Percentiles rank a stretch among this genome's conserved stretches.
phyloP scores from a whole-genome alignment of 1,140 invertebrate species.

The Macrotrachela quadricornifera region DNA sequence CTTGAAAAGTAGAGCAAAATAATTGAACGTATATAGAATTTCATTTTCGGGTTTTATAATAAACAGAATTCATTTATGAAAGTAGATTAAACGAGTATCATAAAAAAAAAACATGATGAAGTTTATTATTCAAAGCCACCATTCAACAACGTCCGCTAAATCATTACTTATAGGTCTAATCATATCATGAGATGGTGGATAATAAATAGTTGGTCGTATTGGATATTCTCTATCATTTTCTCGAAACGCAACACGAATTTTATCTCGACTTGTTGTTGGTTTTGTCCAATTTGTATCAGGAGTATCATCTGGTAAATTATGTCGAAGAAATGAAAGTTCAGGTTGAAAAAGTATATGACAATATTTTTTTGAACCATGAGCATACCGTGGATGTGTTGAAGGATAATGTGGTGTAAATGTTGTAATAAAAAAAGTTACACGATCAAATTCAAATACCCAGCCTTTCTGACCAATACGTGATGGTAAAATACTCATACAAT shows the following conservation, averaged over 20 bases:
- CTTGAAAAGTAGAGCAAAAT: too few relatives aligned
- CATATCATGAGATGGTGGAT: slow-evolving; percentile 21
- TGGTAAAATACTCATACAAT: slow-evolving; percentile 12
- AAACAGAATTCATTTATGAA: too few relatives aligned
- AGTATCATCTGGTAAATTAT: slow-evolving; percentile 20
- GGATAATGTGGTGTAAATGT: slow-evolving; percentile 25
- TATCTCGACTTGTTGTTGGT: slow-evolving; percentile 18
- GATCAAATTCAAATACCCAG: slow-evolving; percentile 22
- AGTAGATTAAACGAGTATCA: too few relatives aligned
- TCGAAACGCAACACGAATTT: slow-evolving; percentile 18
- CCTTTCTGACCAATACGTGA: background rate
- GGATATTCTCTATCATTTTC: slow-evolving; percentile 17
- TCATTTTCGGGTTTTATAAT: too few relatives aligned
- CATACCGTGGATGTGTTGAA: slow-evolving; percentile 15
- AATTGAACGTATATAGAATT: too few relatives aligned
- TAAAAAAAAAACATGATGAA: too few relatives aligned
- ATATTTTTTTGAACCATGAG: slow-evolving; percentile 13
- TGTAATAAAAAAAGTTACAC: slow-evolving; percentile 22
- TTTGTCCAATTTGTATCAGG: slow-evolving; percentile 18
- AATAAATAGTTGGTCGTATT: slow-evolving; percentile 12
- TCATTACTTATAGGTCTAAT: slow-evolving; percentile 12
- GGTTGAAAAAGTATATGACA: slow-evolving; percentile 22
- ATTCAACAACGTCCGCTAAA: too few relatives aligned
- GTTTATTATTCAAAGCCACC: too few relatives aligned
- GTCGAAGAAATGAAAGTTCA: slow-evolving; percentile 23